These are phyloP conservation scores for Ancistrus triradiatus DNA, from an alignment of 2,113 vertebrate genomes.

Conservation along the genomic window DNA sequence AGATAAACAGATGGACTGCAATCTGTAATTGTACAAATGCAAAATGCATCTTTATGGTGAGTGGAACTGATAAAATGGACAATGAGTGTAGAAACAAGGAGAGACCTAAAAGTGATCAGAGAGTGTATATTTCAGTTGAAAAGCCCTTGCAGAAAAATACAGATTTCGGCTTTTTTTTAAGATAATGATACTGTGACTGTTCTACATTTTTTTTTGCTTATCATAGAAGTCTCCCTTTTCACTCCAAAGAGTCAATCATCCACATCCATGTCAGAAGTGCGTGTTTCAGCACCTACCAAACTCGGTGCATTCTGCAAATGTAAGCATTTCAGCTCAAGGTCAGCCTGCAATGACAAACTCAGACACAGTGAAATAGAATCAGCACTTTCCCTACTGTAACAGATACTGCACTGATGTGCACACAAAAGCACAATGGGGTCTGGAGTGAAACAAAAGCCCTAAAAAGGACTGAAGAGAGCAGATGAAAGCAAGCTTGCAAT, in stretches of 20 bases:
- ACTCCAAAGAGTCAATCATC: not conserved
- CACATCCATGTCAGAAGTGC: not conserved
- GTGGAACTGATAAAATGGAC: too few relatives aligned
- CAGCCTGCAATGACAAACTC: slow-evolving; percentile 23
- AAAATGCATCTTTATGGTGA: too few relatives aligned
- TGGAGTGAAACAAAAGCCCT: not conserved
- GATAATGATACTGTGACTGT: not conserved
- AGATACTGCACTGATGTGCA: not conserved
- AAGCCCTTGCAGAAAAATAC: too few relatives aligned
- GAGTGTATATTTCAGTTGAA: too few relatives aligned
- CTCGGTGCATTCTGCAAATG: not conserved
- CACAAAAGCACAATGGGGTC: slow-evolving; percentile 3
- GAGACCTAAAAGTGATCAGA: too few relatives aligned
- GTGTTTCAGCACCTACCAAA: not conserved
- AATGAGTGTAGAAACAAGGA: too few relatives aligned
- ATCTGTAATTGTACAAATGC: too few relatives aligned
- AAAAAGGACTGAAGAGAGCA: not conserved
- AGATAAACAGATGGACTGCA: too few relatives aligned
- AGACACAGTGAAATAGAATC: not conserved
- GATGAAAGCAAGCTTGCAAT: slow-evolving; percentile 6
- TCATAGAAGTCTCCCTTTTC: slow-evolving; percentile 10
- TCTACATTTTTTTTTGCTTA: not conserved
- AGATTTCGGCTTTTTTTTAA: too few relatives aligned
- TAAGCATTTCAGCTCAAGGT: slow-evolving; percentile 16
- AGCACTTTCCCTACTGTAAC: slow-evolving; percentile 11